Evolutionary conservation across 2,113 vertebrate genomes (phyloP).

Genomic region (Antechinus flavipes): DNA sequence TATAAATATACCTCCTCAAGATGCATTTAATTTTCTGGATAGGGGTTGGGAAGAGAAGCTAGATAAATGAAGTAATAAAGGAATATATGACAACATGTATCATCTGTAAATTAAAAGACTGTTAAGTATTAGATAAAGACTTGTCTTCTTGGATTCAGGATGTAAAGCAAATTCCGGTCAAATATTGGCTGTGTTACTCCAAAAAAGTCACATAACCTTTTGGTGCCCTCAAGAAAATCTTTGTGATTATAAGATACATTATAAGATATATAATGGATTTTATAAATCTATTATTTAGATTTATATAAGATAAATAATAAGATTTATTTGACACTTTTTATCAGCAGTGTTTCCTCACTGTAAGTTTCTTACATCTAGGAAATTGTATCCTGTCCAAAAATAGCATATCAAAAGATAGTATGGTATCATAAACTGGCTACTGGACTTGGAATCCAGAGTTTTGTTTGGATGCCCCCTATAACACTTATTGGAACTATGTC

Average conservation of each 20-base stretch:
- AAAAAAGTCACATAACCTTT: not conserved
- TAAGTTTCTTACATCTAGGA: not conserved
- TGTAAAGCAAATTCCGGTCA: not conserved
- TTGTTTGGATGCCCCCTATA: not conserved
- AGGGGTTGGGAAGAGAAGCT: not conserved
- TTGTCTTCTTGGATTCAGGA: not conserved
- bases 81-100: not conserved
- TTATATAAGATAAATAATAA: not conserved
- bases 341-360: not conserved
- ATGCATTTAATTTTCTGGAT: not conserved
- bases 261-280: no score
- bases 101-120: not conserved
- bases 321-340: not conserved
- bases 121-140: not conserved
- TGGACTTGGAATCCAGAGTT: not conserved
- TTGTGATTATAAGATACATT: not conserved
- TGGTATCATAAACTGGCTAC: not conserved
- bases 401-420: not conserved
- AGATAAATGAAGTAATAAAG: not conserved
- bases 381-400: not conserved
- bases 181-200: not conserved
- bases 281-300: no score
- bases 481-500: not conserved
- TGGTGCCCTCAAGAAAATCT: not conserved
- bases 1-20: not conserved